Conservation (phyloP, 2,113 vertebrate species). For the Chaenogobius annularis region DNA sequence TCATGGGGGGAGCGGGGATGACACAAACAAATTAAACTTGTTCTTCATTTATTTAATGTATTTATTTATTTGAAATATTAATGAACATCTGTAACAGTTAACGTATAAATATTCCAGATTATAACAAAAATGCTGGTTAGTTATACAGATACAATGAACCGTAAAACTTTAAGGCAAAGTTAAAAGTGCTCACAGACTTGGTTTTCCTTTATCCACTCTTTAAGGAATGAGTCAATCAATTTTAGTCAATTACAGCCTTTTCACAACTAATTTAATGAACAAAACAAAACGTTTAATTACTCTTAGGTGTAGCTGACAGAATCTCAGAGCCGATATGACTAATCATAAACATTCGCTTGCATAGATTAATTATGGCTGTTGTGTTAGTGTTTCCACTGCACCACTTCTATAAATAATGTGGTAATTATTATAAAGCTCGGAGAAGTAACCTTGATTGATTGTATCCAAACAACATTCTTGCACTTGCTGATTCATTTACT, state of each 20-base stretch:
- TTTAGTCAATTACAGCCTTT: neutral
- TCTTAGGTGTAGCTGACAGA: neutral
- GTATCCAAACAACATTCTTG: neutral
- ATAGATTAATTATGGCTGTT: conserved; percentile 1
- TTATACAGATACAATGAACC: no score
- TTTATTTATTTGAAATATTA: no score
- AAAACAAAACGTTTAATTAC: neutral
- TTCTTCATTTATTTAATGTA: no score
- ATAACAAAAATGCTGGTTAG: no score
- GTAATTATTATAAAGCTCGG: conserved; percentile 6
- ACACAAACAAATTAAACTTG: no score
- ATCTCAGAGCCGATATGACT: neutral
- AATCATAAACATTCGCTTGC: neutral
- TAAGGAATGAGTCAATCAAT: no score
- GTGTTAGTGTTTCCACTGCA: conserved; percentile 8
- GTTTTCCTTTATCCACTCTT: no score
- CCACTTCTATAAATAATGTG: conserved; percentile 10
- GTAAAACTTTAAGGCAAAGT: no score
- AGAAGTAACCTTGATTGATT: conserved; percentile 9
- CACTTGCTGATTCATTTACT: conserved; percentile 4
- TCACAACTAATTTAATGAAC: neutral
- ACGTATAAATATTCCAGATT: no score
- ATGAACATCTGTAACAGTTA: no score
- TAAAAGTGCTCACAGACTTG: no score
- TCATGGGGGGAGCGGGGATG: no score